These are phyloP conservation scores for Sebastes schlegelii DNA, from an alignment of 2,113 vertebrate genomes.

Conservation along the genomic window DNA sequence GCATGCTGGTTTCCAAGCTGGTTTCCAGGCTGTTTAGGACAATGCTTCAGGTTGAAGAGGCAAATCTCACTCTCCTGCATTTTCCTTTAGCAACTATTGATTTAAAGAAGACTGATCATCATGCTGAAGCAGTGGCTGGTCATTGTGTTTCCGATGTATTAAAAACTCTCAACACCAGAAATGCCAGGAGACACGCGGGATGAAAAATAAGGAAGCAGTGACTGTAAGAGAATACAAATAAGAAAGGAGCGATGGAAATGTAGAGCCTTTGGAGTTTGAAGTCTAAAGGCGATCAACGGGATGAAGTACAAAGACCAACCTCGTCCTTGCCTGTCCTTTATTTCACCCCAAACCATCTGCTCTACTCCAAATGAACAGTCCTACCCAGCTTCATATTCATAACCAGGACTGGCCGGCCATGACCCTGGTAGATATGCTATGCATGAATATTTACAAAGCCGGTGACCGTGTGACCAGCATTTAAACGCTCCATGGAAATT, in stretches of 20 bases:
- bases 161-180: conserved; percentile 27
- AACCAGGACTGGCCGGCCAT: neutral
- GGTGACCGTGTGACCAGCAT: neutral
- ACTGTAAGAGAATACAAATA: conserved; percentile 21
- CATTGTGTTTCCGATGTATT: conserved; percentile 36
- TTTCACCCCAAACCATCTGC: conserved; percentile 2
- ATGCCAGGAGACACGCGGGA: neutral
- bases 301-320: neutral
- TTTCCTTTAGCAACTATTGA: conserved; percentile 44
- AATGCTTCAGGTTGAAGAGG: conserved; percentile 21
- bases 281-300: neutral
- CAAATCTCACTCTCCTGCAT: conserved; percentile 23
- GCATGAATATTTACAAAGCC: conserved; percentile 29
- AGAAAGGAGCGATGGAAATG: neutral
- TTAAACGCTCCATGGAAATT: neutral
- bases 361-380: neutral
- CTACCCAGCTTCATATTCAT: neutral
- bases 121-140: conserved; percentile 17
- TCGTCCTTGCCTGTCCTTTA: neutral
- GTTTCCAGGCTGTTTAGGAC: conserved; percentile 42
- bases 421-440: conserved; percentile 4
- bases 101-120: conserved; percentile 41
- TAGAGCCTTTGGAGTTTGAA: neutral
- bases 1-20: conserved; percentile 34
- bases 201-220: conserved; percentile 5